A percentile compares a stretch with the other conserved stretches of the same genome.
These are phyloP conservation scores for Camponotus floridanus DNA, from an alignment of 1,140 invertebrate species.

Conservation along the genomic window DNA sequence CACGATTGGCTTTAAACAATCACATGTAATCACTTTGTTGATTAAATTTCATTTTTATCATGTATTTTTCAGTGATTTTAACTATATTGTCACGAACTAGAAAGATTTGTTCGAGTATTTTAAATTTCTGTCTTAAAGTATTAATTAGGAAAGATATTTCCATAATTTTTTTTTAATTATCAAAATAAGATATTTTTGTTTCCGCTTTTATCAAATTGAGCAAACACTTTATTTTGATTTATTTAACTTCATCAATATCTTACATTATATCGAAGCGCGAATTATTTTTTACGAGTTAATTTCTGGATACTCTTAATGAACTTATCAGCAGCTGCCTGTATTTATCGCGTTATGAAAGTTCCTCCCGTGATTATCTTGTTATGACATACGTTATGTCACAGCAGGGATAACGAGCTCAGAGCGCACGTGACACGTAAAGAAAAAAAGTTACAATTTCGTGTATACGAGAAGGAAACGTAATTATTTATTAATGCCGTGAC, in stretches of 20 bases:
- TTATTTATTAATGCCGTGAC: slow-evolving; percentile 44
- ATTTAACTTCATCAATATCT: neutral
- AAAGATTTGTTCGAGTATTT: neutral
- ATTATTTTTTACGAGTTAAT: neutral
- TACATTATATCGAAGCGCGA: neutral
- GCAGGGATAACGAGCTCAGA: neutral
- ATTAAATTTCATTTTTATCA: neutral
- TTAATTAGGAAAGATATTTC: neutral
- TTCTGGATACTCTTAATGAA: slow-evolving; percentile 37
- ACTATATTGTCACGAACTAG: neutral
- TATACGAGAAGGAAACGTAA: neutral
- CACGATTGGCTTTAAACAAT: neutral
- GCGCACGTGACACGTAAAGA: neutral
- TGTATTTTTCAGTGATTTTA: neutral
- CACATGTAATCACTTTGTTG: neutral
- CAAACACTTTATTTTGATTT: neutral
- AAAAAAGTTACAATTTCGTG: neutral
- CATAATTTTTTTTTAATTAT: neutral
- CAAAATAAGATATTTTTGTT: neutral
- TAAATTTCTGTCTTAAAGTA: neutral
- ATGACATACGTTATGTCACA: neutral
- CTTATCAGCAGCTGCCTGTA: slow-evolving; percentile 19
- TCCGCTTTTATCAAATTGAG: neutral
- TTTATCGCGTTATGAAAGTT: slow-evolving; percentile 14
- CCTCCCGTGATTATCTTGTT: neutral